Evolutionary conservation across 2,797 vertebrate species (phyloP).

Genomic region (Chelon auratus): DNA sequence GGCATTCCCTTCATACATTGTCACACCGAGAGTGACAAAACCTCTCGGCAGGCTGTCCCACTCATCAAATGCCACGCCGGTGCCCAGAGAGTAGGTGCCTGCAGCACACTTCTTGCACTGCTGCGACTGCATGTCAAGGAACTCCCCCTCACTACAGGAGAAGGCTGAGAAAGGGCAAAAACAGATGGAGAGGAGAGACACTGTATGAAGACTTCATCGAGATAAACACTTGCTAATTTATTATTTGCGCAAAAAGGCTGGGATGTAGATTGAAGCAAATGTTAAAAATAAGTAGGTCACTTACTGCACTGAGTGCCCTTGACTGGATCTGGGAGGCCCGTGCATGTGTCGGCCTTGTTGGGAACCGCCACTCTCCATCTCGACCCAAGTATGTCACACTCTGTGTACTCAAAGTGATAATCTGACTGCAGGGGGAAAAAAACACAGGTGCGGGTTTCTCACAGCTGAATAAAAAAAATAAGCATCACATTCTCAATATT

Average conservation of each 20-base stretch:
- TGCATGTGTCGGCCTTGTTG: slow-evolving; percentile 92
- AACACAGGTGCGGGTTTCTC: slow-evolving; percentile 61
- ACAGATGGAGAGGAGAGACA: not conserved
- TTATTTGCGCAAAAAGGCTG: not conserved
- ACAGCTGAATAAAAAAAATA: slow-evolving; percentile 15
- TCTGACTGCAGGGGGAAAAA: slow-evolving; percentile 88
- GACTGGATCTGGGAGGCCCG: slow-evolving; percentile 93
- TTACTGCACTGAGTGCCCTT: slow-evolving; percentile 96
- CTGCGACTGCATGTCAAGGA: slow-evolving; percentile 94
- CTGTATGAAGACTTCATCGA: not conserved
- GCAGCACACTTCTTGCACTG: slow-evolving; percentile 88
- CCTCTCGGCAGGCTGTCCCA: slow-evolving; percentile 92
- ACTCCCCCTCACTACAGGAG: slow-evolving; percentile 93
- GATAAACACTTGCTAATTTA: not conserved
- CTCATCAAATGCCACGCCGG: slow-evolving; percentile 92
- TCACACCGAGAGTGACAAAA: slow-evolving; percentile 87
- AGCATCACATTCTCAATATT: not conserved
- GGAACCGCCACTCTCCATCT: slow-evolving; percentile 97
- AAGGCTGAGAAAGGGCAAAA: slow-evolving; percentile 83
- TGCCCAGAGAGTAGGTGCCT: slow-evolving; percentile 94
- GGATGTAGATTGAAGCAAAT: not conserved
- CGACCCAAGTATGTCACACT: slow-evolving; percentile 90
- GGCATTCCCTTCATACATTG: slow-evolving; percentile 68
- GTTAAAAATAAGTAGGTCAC: slow-evolving; percentile 29
- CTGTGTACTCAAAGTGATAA: slow-evolving; percentile 98